Percentiles rank a stretch among this genome's conserved stretches.
Evolutionary conservation across 2,797 vertebrate species (phyloP).

Genomic region (Malurus splendens): DNA sequence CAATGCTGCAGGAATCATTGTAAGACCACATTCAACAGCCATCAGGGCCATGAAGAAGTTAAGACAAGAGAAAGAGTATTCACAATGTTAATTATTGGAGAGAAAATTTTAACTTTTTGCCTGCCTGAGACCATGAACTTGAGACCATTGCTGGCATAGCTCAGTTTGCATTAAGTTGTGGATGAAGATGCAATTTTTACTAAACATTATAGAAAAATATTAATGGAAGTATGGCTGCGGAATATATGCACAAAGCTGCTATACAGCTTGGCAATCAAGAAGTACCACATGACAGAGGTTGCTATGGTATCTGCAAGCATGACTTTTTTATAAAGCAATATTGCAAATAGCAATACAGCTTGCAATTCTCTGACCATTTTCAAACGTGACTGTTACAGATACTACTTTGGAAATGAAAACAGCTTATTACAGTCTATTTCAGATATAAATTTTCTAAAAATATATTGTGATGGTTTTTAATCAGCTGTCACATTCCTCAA

Average conservation of each 20-base stretch:
- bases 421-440: neutral
- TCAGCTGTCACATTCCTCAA: neutral
- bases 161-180: neutral
- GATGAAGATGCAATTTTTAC: neutral
- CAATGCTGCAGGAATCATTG: neutral
- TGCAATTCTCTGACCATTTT: neutral
- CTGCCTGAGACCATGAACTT: neutral
- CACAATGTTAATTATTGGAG: neutral
- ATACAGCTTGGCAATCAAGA: neutral
- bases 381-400: neutral
- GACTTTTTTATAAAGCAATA: neutral
- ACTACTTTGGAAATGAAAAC: neutral
- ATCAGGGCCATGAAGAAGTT: neutral
- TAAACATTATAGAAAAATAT: neutral
- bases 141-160: neutral
- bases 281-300: neutral
- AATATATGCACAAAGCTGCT: neutral
- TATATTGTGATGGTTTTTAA: neutral
- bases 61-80: neutral
- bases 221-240: neutral
- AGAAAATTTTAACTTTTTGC: neutral
- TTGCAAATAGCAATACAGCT: neutral
- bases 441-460: neutral
- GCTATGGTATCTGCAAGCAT: slow-evolving; percentile 19
- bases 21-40: neutral